Conservation (phyloP, 1,140 invertebrate genomes). For the Neomicropteryx cornuta region DNA sequence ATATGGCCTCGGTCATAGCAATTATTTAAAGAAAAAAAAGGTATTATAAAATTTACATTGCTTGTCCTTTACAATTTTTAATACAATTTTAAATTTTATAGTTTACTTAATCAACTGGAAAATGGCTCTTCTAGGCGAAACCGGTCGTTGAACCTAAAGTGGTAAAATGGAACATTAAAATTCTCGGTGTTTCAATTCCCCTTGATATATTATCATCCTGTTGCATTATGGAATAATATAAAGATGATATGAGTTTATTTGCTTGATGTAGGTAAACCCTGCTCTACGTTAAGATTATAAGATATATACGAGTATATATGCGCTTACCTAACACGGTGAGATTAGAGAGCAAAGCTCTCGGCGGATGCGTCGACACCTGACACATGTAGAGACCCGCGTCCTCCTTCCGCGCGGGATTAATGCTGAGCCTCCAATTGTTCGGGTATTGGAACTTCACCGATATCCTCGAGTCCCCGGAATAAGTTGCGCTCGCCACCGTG, state of each 20-base stretch:
- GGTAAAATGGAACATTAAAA: not conserved
- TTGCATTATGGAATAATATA: not conserved
- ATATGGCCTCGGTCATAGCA: too few species aligned
- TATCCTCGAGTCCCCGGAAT: conserved; percentile 60
- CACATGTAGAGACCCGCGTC: conserved; percentile 76
- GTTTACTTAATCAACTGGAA: too few species aligned
- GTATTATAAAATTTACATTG: too few species aligned
- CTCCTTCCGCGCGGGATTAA: conserved; percentile 58
- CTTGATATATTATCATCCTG: not conserved
- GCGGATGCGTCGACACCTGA: conserved; percentile 78
- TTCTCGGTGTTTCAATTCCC: not conserved
- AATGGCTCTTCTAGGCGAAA: too few species aligned
- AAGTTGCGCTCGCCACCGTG: conserved; percentile 61
- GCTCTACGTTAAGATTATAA: not conserved
- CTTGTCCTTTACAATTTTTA: too few species aligned
- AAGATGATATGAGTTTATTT: not conserved
- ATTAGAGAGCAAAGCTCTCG: conserved; percentile 50
- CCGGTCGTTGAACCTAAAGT: not conserved
- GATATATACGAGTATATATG: too few species aligned
- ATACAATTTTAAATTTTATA: too few species aligned
- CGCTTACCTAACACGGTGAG: conserved; percentile 48
- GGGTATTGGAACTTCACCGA: conserved; percentile 68
- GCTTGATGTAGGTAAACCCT: not conserved
- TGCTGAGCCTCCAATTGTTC: conserved; percentile 73
- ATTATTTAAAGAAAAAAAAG: too few species aligned